Evolutionary conservation across 2,113 vertebrate genomes (phyloP), one percentile per base, ranked within the genome.

Genomic region (Thalassoma bifasciatum): DNA sequence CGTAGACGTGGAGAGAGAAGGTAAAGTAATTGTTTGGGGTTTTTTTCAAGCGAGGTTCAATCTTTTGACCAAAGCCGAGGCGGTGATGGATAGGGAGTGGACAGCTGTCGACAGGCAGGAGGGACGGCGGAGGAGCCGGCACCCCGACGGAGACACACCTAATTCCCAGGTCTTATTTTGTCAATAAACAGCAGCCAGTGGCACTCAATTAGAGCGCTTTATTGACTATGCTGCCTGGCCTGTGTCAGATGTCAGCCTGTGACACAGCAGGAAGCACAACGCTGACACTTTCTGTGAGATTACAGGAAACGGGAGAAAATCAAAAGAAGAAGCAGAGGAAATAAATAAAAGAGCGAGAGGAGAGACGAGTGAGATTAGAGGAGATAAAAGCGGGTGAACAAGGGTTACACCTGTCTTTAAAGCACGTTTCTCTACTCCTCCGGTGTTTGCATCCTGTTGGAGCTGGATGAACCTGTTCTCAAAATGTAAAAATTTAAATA

Each of bases 111-210:
- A 84, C 81, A 87, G 57, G 81, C 75, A 9, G 49, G 66, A 34
- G 71, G 46, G 82, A 64, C 53, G 24, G 14, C 23, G 13, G 46
- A 56, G 65, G 82, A 36, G 19, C 42, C 17, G 69, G 82, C 61
- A 4, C 51, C 46, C 67, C 66, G 34, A 16, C 8, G 19, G 79
- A 84, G 86, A 82, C 84, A 72, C 75, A 77, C 88, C 88, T 92
- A 91, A 93, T 91, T 94, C 91, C 87, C 90, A 46, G 81, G 87
- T 91, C 90, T 93, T 92, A 90, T 90, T 92, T 91, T 90, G 92
- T 93, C 92, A 89, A 92, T 92, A 92, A 91, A 91, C 90, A 89
- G 84, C 89, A 86, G 87, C 89, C 89, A 88, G 88, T 81, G 89
- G 90, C 92, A 91, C 92, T 93, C 90, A 91, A 90, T 93, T 91